These are phyloP conservation scores for Chrysemys picta DNA, from an alignment of 2,113 vertebrate species.

Conservation along the genomic window DNA sequence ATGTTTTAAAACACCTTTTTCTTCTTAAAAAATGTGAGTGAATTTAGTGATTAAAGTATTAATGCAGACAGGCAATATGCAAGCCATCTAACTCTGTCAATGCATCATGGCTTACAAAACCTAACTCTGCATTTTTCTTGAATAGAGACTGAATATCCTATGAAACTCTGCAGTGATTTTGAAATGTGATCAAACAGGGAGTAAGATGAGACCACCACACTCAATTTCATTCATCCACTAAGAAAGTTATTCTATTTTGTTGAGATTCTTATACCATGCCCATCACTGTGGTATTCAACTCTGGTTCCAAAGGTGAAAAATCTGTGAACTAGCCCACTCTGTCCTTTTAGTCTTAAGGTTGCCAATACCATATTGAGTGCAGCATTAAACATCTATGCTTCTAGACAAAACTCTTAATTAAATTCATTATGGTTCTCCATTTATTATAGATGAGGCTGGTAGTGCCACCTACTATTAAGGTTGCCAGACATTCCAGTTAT, in stretches of 20 bases:
- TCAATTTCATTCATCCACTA: slow-evolving; percentile 51
- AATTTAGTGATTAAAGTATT: slow-evolving; percentile 19
- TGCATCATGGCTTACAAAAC: not conserved
- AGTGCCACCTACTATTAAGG: not conserved
- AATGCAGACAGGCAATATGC: not conserved
- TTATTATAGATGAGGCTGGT: not conserved
- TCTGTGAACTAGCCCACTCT: slow-evolving; percentile 26
- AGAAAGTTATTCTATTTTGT: slow-evolving; percentile 38
- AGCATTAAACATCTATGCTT: not conserved
- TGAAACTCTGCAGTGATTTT: slow-evolving; percentile 40
- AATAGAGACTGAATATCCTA: slow-evolving; percentile 51
- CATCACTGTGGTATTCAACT: not conserved
- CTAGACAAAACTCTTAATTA: not conserved
- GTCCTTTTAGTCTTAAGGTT: not conserved
- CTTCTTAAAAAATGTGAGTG: slow-evolving; percentile 43
- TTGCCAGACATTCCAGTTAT: not conserved
- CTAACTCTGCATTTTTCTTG: slow-evolving; percentile 16
- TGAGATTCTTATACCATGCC: not conserved
- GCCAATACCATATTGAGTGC: not conserved
- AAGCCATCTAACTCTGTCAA: not conserved
- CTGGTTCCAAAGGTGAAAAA: slow-evolving; percentile 15
- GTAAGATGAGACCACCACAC: not conserved
- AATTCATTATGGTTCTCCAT: not conserved
- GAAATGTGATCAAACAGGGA: slow-evolving; percentile 1
- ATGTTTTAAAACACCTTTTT: slow-evolving; percentile 36